phyloP scores from a whole-genome alignment of 2,888 invertebrate species.

The Tethea ocularis region DNA sequence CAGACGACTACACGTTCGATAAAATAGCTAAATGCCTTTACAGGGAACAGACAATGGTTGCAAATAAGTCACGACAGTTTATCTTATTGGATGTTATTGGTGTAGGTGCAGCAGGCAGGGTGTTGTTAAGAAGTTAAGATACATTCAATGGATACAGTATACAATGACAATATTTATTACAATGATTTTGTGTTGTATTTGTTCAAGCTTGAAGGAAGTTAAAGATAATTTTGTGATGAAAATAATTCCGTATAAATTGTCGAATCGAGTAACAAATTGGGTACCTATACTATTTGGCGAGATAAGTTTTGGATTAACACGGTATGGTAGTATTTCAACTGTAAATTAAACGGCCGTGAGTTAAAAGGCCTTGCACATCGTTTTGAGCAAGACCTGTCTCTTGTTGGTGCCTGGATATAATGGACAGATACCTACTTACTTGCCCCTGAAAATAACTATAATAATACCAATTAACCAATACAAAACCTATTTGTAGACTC shows the following conservation, averaged over 20 bases:
- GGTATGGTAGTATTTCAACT: not conserved
- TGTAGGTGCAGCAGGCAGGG: not conserved
- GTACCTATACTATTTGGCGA: not conserved
- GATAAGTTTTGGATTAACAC: not conserved
- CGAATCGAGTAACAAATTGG: not conserved
- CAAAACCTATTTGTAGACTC: not conserved
- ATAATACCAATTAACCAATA: not conserved
- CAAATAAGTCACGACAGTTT: conserved; percentile 13
- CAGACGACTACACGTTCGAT: conserved; percentile 17
- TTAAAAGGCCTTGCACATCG: conserved; percentile 6
- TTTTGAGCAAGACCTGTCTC: conserved; percentile 1
- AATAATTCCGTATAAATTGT: not conserved
- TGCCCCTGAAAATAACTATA: not conserved
- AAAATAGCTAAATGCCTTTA: conserved; percentile 16
- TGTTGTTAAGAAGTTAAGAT: not conserved
- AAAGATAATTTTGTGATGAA: too few species aligned
- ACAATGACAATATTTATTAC: too few species aligned
- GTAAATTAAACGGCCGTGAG: conserved; percentile 1
- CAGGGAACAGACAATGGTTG: conserved; percentile 6
- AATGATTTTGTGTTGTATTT: too few species aligned
- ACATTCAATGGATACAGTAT: not conserved
- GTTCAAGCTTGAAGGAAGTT: too few species aligned
- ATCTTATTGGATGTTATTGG: conserved; percentile 6
- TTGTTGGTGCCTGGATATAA: not conserved
- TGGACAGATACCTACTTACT: not conserved